A percentile compares a stretch with the other conserved stretches of the same genome.
phyloP scores from a whole-genome alignment of 2,888 invertebrate genomes.

The Hypolimnas misippus region DNA sequence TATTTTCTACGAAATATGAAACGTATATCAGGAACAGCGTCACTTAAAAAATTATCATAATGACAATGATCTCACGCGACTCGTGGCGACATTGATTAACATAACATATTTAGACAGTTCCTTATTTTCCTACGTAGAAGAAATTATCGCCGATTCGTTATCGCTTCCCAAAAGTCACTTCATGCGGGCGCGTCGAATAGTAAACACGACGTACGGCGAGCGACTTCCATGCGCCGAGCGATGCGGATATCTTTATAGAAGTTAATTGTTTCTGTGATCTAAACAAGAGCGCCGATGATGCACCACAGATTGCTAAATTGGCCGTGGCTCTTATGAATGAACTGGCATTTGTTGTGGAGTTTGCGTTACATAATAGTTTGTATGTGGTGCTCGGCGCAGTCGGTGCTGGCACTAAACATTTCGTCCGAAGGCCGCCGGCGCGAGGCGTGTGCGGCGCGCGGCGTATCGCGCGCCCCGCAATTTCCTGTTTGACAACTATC shows the following conservation, averaged over 20 bases:
- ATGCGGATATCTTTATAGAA: slow-evolving; percentile 50
- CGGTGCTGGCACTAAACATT: slow-evolving; percentile 67
- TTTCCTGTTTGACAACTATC: slow-evolving; percentile 84
- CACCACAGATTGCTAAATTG: slow-evolving; percentile 58
- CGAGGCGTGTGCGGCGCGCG: slow-evolving; percentile 66
- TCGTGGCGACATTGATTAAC: slow-evolving; percentile 63
- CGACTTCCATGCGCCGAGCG: slow-evolving; percentile 44
- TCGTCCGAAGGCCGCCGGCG: slow-evolving; percentile 75
- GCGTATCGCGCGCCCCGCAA: slow-evolving; percentile 75
- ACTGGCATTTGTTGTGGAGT: slow-evolving; percentile 68
- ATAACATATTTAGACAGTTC: slow-evolving; percentile 65
- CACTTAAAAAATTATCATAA: slow-evolving; percentile 62
- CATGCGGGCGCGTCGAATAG: slow-evolving; percentile 45
- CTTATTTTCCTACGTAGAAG: slow-evolving; percentile 71
- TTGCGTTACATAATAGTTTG: slow-evolving; percentile 69
- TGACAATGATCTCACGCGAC: slow-evolving; percentile 75
- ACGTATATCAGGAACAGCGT: slow-evolving; percentile 28
- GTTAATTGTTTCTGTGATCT: slow-evolving; percentile 46
- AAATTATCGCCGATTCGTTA: slow-evolving; percentile 68
- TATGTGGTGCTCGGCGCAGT: slow-evolving; percentile 59
- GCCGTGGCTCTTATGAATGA: slow-evolving; percentile 72
- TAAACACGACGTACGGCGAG: slow-evolving; percentile 52
- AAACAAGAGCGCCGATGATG: slow-evolving; percentile 55
- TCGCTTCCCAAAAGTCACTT: slow-evolving; percentile 54
- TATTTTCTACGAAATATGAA: slow-evolving; percentile 26